A percentile compares a stretch with the other conserved stretches of the same genome.
Conservation (phyloP, 2,888 invertebrate species). For the Kuschelorhynchus macadamiae region DNA sequence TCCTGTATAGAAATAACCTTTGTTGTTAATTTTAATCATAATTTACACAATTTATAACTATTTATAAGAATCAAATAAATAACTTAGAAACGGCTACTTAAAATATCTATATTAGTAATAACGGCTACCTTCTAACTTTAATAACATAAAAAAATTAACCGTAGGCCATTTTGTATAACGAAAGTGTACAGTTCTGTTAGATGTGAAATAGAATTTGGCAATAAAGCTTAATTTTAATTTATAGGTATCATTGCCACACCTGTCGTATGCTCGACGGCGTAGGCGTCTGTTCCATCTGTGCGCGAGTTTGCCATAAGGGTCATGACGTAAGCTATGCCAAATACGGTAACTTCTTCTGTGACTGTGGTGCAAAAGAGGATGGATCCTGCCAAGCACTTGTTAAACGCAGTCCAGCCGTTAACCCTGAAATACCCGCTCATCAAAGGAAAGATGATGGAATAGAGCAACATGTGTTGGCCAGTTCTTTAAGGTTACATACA, state of each 20-base stretch:
- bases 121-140: too few species aligned
- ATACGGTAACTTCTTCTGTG: constrained; percentile 99
- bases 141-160: too few species aligned
- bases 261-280: constrained; percentile 99
- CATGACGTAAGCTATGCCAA: constrained; percentile 98
- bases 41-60: too few species aligned
- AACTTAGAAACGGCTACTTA: too few species aligned
- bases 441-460: constrained; percentile 30
- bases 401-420: constrained; percentile 69
- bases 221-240: too few species aligned
- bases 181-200: too few species aligned
- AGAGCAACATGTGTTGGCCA: constrained; percentile 69
- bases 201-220: too few species aligned
- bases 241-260: constrained; percentile 97
- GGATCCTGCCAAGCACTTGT: constrained; percentile 79
- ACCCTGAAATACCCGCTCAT: constrained; percentile 27
- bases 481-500: constrained; percentile 72
- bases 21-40: too few species aligned
- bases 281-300: constrained; percentile 98
- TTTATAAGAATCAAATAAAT: too few species aligned
- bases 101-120: too few species aligned
- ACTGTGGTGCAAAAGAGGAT: constrained; percentile 97
- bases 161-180: too few species aligned
- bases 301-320: constrained; percentile 90
- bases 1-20: too few species aligned